These are phyloP conservation scores for Axea sp. DNA, from an alignment of 2,888 invertebrate genomes.

Conservation along the genomic window DNA sequence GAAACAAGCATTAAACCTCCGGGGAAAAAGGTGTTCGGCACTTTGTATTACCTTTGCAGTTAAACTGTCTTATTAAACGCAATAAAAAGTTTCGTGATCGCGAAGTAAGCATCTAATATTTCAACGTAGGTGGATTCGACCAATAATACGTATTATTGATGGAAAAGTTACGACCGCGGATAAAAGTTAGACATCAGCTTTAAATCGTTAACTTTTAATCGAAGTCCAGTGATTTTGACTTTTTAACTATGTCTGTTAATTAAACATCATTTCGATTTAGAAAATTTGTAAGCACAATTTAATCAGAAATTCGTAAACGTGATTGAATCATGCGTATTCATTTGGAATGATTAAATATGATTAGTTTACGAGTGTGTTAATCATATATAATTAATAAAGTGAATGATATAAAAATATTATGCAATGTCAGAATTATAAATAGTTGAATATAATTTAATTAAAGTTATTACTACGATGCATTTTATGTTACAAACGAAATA, in stretches of 20 bases:
- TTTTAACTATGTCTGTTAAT: slow-evolving; percentile 26
- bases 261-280: slow-evolving; percentile 3
- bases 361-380: too few relatives aligned
- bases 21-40: slow-evolving; percentile 6
- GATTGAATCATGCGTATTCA: not conserved
- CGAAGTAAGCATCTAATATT: slow-evolving; percentile 43
- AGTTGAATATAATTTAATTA: too few relatives aligned
- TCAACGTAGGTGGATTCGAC: slow-evolving; percentile 10
- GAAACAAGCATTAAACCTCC: slow-evolving; percentile 38
- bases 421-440: too few relatives aligned
- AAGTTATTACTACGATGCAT: too few relatives aligned
- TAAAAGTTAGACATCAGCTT: slow-evolving; percentile 30
- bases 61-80: slow-evolving; percentile 47
- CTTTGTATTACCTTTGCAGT: slow-evolving; percentile 37
- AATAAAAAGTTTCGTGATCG: slow-evolving; percentile 46
- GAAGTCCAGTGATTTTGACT: slow-evolving; percentile 22
- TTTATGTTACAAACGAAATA: too few relatives aligned
- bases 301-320: too few relatives aligned
- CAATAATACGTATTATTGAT: slow-evolving; percentile 43
- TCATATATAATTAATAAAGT: too few relatives aligned
- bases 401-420: too few relatives aligned
- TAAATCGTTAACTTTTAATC: slow-evolving; percentile 33
- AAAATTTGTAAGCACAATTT: too few relatives aligned
- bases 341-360: not conserved
- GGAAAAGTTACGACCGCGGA: slow-evolving; percentile 16